Percentiles rank a stretch among this genome's conserved stretches.
phyloP scores from a whole-genome alignment of 2,113 vertebrate species.

The Prionailurus viverrinus region DNA sequence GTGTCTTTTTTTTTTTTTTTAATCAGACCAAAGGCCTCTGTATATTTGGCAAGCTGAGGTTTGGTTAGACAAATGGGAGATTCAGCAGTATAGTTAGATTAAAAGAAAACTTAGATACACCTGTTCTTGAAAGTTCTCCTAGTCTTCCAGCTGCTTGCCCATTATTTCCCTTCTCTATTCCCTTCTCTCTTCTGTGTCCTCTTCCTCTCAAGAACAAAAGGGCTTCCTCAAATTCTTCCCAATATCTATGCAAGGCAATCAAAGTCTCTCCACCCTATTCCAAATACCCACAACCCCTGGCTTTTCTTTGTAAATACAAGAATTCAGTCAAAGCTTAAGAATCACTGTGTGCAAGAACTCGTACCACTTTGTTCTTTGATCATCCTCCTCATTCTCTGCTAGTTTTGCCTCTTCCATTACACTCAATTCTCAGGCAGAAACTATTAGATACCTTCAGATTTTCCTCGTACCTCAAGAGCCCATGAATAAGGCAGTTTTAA shows the following conservation, averaged over 20 bases:
- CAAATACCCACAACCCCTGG: background rate
- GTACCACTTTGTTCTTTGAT: background rate
- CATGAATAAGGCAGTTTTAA: background rate
- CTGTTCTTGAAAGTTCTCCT: background rate
- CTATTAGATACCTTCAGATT: background rate
- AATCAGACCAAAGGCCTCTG: background rate
- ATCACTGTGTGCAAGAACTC: background rate
- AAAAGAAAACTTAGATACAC: slow-evolving; percentile 1
- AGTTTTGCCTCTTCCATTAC: background rate
- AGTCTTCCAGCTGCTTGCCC: background rate
- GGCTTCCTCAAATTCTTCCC: background rate
- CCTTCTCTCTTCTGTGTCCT: background rate
- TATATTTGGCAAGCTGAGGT: background rate
- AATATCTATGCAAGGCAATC: background rate
- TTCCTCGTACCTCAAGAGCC: slow-evolving; percentile 23
- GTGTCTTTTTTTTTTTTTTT: background rate
- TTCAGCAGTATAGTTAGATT: background rate
- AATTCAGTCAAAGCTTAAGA: background rate
- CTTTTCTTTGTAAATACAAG: slow-evolving; percentile 31
- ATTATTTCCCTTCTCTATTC: background rate
- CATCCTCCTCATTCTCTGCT: background rate
- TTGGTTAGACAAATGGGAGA: background rate
- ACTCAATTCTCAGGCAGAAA: background rate
- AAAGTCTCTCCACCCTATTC: background rate
- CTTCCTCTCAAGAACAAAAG: background rate